Conservation (phyloP, 2,797 vertebrate species). For the Eptatretus atami region DNA sequence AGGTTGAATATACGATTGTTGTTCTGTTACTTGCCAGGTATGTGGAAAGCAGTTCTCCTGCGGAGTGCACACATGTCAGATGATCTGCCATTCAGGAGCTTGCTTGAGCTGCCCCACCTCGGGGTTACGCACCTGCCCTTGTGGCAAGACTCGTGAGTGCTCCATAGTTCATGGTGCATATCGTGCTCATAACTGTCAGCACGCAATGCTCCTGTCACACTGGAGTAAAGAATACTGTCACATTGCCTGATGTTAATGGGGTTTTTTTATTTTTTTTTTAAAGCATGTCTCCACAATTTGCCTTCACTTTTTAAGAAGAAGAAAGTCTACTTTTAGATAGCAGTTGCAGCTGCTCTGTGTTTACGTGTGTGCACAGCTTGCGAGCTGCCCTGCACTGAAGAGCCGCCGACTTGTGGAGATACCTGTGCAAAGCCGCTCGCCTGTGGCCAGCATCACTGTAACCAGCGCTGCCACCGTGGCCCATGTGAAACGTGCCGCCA, state of each 20-base stretch:
- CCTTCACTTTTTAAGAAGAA: not conserved
- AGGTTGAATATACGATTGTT: not conserved
- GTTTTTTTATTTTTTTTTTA: too few relatives aligned
- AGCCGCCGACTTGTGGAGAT: constrained; percentile 55
- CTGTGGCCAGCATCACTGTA: constrained; percentile 57
- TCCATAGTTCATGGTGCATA: constrained; percentile 9
- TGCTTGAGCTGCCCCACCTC: constrained; percentile 69
- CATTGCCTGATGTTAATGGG: not conserved
- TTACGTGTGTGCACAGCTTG: constrained; percentile 23
- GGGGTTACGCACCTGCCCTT: constrained; percentile 44
- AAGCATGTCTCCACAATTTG: not conserved
- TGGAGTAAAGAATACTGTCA: not conserved
- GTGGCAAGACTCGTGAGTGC: constrained; percentile 50
- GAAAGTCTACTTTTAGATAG: not conserved
- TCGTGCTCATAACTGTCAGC: not conserved
- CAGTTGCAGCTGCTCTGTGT: not conserved
- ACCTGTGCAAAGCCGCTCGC: constrained; percentile 52
- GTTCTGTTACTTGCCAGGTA: constrained; percentile 16
- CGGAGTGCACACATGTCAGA: constrained; percentile 59
- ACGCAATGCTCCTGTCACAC: not conserved
- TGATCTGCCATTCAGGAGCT: constrained; percentile 29
- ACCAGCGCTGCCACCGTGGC: constrained; percentile 65
- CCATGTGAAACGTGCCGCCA: constrained; percentile 69
- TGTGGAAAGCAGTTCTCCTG: constrained; percentile 39
- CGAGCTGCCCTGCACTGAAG: constrained; percentile 47